Evolutionary conservation across 2,113 vertebrate species (phyloP).

Genomic region (Odobenus rosmarus): DNA sequence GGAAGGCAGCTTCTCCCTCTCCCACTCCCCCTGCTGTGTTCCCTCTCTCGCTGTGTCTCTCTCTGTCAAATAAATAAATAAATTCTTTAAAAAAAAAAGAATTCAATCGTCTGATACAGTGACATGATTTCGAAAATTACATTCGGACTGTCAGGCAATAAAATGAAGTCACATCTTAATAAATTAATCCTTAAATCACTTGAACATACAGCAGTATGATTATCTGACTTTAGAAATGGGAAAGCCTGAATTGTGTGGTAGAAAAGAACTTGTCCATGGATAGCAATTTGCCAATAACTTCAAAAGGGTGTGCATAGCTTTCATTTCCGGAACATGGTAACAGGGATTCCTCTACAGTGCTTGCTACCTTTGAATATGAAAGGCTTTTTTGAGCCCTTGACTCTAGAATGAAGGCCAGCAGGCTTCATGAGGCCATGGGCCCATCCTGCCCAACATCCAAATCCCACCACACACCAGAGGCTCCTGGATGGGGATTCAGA

Average conservation of each 20-base stretch:
- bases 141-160: background rate
- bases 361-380: background rate
- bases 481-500: background rate
- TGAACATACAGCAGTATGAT: background rate
- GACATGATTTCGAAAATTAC: background rate
- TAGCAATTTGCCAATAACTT: background rate
- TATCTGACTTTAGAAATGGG: background rate
- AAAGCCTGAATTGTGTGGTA: background rate
- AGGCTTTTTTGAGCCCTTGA: background rate
- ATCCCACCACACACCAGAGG: background rate
- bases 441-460: background rate
- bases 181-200: background rate
- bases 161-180: background rate
- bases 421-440: background rate
- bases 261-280: background rate
- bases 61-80: too few relatives aligned
- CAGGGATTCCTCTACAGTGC: background rate
- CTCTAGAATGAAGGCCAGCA: background rate
- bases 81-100: background rate
- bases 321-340: background rate
- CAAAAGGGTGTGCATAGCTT: background rate
- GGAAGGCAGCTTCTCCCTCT: too few relatives aligned
- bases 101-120: background rate
- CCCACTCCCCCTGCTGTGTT: too few relatives aligned
- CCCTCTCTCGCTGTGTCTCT: too few relatives aligned